A percentile compares a stretch with the other conserved stretches of the same genome.
Evolutionary conservation across 2,797 vertebrate genomes (phyloP).

Genomic region (Meriones psammophilus): DNA sequence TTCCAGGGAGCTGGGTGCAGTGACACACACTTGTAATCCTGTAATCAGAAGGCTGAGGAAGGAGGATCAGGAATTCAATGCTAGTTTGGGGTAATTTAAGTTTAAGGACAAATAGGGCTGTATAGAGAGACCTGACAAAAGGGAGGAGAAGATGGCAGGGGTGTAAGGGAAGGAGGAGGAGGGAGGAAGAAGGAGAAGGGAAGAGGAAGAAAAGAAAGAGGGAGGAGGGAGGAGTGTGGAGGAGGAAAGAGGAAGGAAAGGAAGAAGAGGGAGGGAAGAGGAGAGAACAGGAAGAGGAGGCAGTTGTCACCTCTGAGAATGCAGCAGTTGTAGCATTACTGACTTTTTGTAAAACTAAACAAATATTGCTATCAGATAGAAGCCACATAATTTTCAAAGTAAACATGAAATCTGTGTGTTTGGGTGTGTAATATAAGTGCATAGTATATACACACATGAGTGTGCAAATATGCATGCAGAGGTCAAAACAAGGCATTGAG

Average conservation of each 20-base stretch:
- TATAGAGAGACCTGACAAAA: neutral
- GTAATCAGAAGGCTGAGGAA: too few relatives aligned
- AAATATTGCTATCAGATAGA: neutral
- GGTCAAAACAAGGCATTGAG: neutral
- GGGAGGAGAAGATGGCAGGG: neutral
- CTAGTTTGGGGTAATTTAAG: neutral
- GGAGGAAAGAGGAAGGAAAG: too few relatives aligned
- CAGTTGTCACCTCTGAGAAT: neutral
- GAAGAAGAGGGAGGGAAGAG: too few relatives aligned
- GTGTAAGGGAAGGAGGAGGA: neutral
- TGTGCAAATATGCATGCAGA: neutral
- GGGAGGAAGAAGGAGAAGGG: too few relatives aligned
- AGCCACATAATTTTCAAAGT: conserved; percentile 24
- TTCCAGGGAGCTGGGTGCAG: neutral
- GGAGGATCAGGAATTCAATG: neutral
- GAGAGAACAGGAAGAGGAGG: neutral
- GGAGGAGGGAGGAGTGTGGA: too few relatives aligned
- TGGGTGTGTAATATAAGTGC: neutral
- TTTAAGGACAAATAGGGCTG: neutral
- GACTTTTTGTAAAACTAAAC: conserved; percentile 49
- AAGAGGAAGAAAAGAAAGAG: too few relatives aligned
- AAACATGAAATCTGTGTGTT: neutral
- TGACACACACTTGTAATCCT: too few relatives aligned
- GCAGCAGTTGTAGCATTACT: neutral
- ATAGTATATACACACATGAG: neutral